Evolutionary conservation across 2,113 vertebrate species (phyloP), one percentile per base, ranked within the genome.

Genomic region (Gnathonemus longibarbis): DNA sequence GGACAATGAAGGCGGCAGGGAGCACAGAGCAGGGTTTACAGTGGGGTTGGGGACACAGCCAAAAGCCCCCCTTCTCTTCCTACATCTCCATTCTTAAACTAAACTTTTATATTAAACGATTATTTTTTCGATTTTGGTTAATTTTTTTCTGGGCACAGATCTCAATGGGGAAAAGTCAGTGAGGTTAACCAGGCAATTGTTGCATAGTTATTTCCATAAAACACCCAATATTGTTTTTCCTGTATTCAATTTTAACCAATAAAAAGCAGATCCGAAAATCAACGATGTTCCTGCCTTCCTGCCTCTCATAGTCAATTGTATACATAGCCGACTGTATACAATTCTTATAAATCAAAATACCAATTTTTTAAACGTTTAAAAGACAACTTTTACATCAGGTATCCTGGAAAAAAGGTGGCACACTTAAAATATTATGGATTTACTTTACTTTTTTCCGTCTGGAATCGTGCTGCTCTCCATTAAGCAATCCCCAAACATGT

Each of bases 401-500:
- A 21, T 56, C 53, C 53, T 21, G 53, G 17, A 1, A 56, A 56
- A n/a, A 66, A 70, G 4, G n/a, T 66, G 9, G 62, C n/a, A 66
- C 62, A 66, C 24, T 66, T 9, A 66, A 27, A 27, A 11, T 27
- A 66, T 66, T 27, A 66, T 27, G n/a, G 3, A 66, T 66, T 70
- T 70, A 31, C 62, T n/a, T 11, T 1, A 31, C 11, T 31, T 0
- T 70, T 31, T 31, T 13, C n/a, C 77, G 66, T 31, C 48, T 90
- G 62, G 46, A 62, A 88, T 74, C 13, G 19, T 56, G 27, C 24
- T 84, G 17, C 53, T 48, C 48, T 90, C 52, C 89, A 86, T 87
- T 87, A 50, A 74, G 42, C 52, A 49, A 90, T 90, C n/a, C 39
- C 84, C 84, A 87, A 70, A 87, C 10, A 42, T 42, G 39, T 86